phyloP scores from a whole-genome alignment of 2,113 vertebrate genomes.

The Brienomyrus brachyistius region DNA sequence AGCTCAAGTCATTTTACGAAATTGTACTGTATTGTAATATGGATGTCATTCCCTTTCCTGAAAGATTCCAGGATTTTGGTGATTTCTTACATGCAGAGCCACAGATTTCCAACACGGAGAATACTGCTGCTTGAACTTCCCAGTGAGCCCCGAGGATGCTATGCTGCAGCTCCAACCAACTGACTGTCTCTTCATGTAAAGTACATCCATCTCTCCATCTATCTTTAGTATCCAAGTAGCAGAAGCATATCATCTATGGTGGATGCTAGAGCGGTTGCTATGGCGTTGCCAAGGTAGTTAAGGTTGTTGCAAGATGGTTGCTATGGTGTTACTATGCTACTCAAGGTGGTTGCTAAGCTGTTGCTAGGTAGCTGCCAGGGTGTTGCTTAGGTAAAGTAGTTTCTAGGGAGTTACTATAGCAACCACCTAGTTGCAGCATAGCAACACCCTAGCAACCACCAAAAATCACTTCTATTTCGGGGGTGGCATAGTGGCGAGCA shows the following conservation, averaged over 20 bases:
- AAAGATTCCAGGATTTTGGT: conserved; percentile 23
- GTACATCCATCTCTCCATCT: no score
- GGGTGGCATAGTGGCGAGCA: no score
- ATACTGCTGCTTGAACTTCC: conserved; percentile 5
- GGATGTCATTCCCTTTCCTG: conserved; percentile 1
- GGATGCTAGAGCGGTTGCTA: not conserved
- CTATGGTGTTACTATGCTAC: not conserved
- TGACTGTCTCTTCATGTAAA: not conserved
- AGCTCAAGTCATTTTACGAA: not conserved
- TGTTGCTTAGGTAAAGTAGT: no score
- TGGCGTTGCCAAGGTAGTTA: not conserved
- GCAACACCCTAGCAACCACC: no score
- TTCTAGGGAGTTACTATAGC: no score
- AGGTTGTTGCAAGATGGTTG: not conserved
- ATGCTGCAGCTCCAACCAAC: not conserved
- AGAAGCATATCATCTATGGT: no score
- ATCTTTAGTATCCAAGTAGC: no score
- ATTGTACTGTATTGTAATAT: not conserved
- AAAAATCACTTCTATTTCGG: no score
- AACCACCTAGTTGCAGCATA: no score
- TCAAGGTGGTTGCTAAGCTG: not conserved
- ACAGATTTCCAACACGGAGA: conserved; percentile 25
- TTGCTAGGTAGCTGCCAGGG: not conserved
- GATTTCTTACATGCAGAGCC: conserved; percentile 11
- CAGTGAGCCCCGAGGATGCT: conserved; percentile 14